Conservation (phyloP, 64 coral and sea anemone species). For the Porites australiensis region DNA sequence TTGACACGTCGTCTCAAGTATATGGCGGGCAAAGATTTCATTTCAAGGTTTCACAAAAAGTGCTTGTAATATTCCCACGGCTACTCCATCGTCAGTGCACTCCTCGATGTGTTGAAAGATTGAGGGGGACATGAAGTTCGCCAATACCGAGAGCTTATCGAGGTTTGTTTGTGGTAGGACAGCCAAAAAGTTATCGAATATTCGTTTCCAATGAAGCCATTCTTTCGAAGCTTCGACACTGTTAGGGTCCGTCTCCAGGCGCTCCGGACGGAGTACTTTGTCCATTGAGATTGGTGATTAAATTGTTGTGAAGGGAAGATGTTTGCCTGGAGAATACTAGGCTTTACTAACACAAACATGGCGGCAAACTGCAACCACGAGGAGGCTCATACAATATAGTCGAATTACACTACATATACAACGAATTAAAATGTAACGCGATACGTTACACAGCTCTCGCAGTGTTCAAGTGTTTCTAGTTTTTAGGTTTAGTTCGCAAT, state of each 20-base stretch:
- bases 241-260: neutral
- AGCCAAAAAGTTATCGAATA: neutral
- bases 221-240: neutral
- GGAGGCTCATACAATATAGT: too few species aligned
- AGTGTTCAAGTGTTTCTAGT: too few species aligned
- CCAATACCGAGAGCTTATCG: slow-evolving; percentile 22
- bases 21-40: slow-evolving; percentile 36
- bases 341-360: too few species aligned
- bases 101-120: slow-evolving; percentile 73
- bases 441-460: too few species aligned
- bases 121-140: slow-evolving; percentile 30
- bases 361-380: too few species aligned
- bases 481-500: too few species aligned
- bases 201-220: too few species aligned
- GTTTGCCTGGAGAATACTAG: too few species aligned
- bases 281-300: neutral
- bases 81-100: slow-evolving; percentile 19
- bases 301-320: too few species aligned
- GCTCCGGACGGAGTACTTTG: neutral
- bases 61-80: slow-evolving; percentile 33
- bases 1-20: slow-evolving; percentile 27
- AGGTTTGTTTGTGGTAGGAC: slow-evolving; percentile 40
- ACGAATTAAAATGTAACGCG: too few species aligned
- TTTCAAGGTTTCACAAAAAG: slow-evolving; percentile 50
- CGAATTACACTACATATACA: too few species aligned